Base-by-base conservation (phyloP, 2,797 vertebrate genomes). In the Hydrolagus colliei region DNA sequence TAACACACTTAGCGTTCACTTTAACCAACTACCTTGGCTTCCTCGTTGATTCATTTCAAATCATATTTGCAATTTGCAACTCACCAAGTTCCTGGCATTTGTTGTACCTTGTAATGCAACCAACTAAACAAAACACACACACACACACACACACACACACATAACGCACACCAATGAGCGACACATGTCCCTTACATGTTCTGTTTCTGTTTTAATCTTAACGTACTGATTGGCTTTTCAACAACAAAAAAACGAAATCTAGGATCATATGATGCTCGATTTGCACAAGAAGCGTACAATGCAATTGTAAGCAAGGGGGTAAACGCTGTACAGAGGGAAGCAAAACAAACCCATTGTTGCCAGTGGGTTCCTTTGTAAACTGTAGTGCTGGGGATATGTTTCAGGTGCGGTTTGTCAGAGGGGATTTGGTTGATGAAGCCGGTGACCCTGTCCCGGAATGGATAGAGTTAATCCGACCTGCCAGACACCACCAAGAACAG, bases 381-480 rank as follows among this genome's bases (percentile, higher is more conserved):
- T 71, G 79, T 7, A 18, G 4, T 71, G 27, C 79, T 84, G 65
- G 65, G 79, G 63, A 84, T 71, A 0, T 84, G 59, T 91, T 92
- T 78, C 91, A 98, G 97, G 94, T 98, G 88, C 95, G 96, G 72
- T 91, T 98, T 92, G 92, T 97, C 75, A 94, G 97, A 87, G 97
- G 97, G 68, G 96, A 98, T 88, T 94, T 98, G 87, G 93, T 97
- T 91, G 98, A 99, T 87, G 97, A 98, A 91, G 93, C 95, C 0
- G 96, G 97, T 67, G 94, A 95, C 88, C 92, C 96, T 0, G 94
- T 95, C 72, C 92, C 96, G 87, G 96, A 98, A 87, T 99, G 98
- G 98, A 96, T 98, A 91, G 96, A 96, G 88, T 93, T 97, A 92
- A 96, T 99, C 89, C 96, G 97, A 74, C 95, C 97, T 27, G 97